phyloP scores from a whole-genome alignment of 2,797 vertebrate genomes.

The Poecilia velifera region DNA sequence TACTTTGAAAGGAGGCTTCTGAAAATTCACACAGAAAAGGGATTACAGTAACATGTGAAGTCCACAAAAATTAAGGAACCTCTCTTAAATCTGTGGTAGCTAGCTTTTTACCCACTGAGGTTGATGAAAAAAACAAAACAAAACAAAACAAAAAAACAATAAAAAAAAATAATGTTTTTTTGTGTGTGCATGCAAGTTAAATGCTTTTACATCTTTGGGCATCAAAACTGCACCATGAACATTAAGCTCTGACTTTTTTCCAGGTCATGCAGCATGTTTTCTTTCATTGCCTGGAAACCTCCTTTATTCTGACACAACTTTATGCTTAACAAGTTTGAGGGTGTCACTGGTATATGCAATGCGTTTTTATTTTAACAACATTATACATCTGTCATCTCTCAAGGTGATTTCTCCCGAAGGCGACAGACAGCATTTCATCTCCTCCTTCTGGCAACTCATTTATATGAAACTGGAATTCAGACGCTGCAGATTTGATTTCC shows the following conservation, averaged over 20 bases:
- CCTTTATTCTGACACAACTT: not conserved
- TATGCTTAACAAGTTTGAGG: not conserved
- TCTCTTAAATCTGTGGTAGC: not conserved
- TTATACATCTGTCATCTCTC: not conserved
- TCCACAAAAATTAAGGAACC: not conserved
- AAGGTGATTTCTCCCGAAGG: not conserved
- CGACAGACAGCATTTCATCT: not conserved
- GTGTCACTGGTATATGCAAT: not conserved
- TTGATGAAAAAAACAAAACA: not conserved
- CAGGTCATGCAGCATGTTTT: not conserved
- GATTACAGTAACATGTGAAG: not conserved
- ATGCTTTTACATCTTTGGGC: not conserved
- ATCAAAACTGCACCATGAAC: not conserved
- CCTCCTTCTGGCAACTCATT: not conserved
- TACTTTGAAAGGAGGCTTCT: not conserved
- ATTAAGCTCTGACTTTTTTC: not conserved
- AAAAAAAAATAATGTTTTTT: not conserved
- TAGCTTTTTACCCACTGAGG: not conserved
- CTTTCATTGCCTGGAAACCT: not conserved
- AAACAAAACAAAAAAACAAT: not conserved
- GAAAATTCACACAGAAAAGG: conserved; percentile 1
- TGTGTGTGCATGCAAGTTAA: not conserved
- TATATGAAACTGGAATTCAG: not conserved
- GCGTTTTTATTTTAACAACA: not conserved
- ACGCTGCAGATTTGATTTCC: conserved; percentile 6